phyloP scores from a whole-genome alignment of 2,113 vertebrate genomes.

The Seriola aureovittata region DNA sequence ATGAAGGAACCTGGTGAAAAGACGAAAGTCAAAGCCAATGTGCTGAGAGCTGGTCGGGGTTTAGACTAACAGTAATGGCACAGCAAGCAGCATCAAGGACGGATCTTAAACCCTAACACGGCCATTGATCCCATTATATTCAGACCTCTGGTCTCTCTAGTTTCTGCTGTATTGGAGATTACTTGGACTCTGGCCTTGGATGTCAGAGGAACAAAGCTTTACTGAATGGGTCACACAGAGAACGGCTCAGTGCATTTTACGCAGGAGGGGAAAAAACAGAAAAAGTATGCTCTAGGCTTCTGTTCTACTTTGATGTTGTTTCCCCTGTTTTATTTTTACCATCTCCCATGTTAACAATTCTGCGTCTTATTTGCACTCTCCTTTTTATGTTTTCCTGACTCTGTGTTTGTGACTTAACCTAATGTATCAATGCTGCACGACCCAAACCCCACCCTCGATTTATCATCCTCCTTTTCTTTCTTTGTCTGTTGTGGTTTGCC shows the following conservation, averaged over 20 bases:
- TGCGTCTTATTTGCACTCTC: neutral
- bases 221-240: slow-evolving; percentile 31
- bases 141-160: slow-evolving; percentile 49
- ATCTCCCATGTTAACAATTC: slow-evolving; percentile 2
- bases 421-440: slow-evolving; percentile 7
- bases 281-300: slow-evolving; percentile 2
- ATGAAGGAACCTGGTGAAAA: slow-evolving; percentile 30
- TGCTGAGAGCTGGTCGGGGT: slow-evolving; percentile 32
- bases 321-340: neutral
- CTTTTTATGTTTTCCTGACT: slow-evolving; percentile 13
- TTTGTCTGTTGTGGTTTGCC: slow-evolving; percentile 34
- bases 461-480: slow-evolving; percentile 25
- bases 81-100: slow-evolving; percentile 58
- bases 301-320: slow-evolving; percentile 10
- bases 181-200: slow-evolving; percentile 58
- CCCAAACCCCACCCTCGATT: slow-evolving; percentile 21
- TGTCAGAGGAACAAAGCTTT: slow-evolving; percentile 60
- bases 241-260: slow-evolving; percentile 15
- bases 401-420: neutral
- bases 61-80: slow-evolving; percentile 58
- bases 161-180: slow-evolving; percentile 57
- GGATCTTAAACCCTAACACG: slow-evolving; percentile 63
- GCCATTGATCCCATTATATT: slow-evolving; percentile 68
- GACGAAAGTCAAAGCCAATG: slow-evolving; percentile 45
- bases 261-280: slow-evolving; percentile 12